Evolutionary conservation across 2,888 invertebrate genomes (phyloP).

Genomic region (Conchocele bisecta): DNA sequence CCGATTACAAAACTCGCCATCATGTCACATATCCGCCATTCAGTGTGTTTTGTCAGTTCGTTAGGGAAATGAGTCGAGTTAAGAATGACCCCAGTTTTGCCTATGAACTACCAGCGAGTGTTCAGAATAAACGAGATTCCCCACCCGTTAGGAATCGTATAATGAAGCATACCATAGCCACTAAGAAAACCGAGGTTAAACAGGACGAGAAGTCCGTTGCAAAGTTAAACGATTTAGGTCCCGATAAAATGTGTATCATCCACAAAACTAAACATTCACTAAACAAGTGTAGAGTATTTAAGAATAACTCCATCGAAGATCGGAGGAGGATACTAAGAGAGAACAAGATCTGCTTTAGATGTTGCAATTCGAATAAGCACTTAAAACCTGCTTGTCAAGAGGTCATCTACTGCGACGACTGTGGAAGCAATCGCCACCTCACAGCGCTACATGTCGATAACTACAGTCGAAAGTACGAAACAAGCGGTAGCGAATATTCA

Average conservation of each 20-base stretch:
- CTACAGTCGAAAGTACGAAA: not conserved
- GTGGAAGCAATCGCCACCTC: not conserved
- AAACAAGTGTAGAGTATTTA: slow-evolving; percentile 21
- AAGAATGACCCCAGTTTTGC: slow-evolving; percentile 8
- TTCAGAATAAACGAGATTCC: no score
- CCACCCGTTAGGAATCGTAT: no score
- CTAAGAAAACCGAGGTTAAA: not conserved
- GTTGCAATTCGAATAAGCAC: slow-evolving; percentile 3
- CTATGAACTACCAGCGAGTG: slow-evolving; percentile 9
- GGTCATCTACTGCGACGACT: not conserved
- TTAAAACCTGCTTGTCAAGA: not conserved
- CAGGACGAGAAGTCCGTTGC: not conserved
- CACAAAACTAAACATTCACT: slow-evolving; percentile 24
- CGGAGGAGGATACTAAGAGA: slow-evolving; percentile 12
- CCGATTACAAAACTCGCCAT: not conserved
- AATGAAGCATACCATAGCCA: no score
- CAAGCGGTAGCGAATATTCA: no score
- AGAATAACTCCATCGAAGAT: slow-evolving; percentile 1
- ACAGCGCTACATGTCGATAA: not conserved
- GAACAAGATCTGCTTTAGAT: slow-evolving; percentile 1
- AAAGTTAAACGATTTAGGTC: not conserved
- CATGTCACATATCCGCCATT: not conserved
- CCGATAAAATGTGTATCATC: not conserved
- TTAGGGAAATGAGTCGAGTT: slow-evolving; percentile 4
- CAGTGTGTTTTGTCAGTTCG: not conserved